phyloP scores from a whole-genome alignment of 2,888 invertebrate genomes.

The Drosophila recens region DNA sequence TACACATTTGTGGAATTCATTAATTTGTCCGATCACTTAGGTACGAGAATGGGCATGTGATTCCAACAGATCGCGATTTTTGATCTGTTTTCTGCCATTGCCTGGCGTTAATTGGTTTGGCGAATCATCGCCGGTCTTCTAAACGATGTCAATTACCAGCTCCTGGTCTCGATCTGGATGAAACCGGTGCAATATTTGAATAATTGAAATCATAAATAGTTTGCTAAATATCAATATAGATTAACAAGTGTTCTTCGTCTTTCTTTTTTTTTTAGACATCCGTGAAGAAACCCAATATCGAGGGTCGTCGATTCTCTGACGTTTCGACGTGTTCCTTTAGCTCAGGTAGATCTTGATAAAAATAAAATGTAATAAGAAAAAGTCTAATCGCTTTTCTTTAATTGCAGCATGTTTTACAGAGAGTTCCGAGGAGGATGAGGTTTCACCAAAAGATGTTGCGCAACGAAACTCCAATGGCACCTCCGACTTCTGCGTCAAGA shows the following conservation, averaged over 20 bases:
- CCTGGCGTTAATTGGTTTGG: conserved; percentile 51
- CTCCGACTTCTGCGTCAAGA: conserved; percentile 96
- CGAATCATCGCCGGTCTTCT: conserved; percentile 64
- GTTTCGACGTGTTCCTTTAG: conserved; percentile 97
- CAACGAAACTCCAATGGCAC: conserved; percentile 93
- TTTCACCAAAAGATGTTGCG: conserved; percentile 96
- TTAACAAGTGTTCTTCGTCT: background rate
- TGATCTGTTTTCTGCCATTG: conserved; percentile 23
- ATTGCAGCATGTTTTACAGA: conserved; percentile 85
- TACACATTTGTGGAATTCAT: conserved; percentile 59
- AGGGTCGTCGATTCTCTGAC: conserved; percentile 88
- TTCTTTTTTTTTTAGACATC: conserved; percentile 43
- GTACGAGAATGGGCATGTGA: conserved; percentile 49
- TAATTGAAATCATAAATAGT: conserved; percentile 20
- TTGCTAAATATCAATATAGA: background rate
- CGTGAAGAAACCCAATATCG: conserved; percentile 68
- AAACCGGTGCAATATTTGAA: conserved; percentile 26
- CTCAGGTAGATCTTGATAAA: conserved; percentile 88
- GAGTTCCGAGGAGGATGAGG: conserved; percentile 96
- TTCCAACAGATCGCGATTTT: conserved; percentile 20
- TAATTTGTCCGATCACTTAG: conserved; percentile 65
- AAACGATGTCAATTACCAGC: conserved; percentile 66
- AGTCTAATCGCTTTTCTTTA: background rate
- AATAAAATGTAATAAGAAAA: background rate
- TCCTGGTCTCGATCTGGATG: conserved; percentile 13